Conservation (phyloP, 2,888 invertebrate genomes). For the Dryococelus australis region DNA sequence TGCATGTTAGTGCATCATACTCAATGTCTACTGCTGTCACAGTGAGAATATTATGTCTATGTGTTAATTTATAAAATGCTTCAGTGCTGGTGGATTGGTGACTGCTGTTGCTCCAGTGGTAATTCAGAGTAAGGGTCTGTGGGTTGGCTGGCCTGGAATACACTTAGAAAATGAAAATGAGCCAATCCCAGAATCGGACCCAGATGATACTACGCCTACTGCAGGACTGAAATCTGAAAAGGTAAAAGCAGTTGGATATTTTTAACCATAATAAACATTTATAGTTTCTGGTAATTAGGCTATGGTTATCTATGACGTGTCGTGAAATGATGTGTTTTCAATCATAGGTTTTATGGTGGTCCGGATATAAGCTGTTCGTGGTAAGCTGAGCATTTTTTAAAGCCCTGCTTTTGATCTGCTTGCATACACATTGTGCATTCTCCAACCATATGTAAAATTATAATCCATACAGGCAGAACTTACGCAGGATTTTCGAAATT, state of each 20-base stretch:
- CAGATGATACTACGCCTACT: conserved; percentile 84
- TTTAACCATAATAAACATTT: neutral
- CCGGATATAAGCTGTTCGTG: too few species aligned
- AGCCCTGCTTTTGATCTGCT: too few species aligned
- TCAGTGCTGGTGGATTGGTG: conserved; percentile 87
- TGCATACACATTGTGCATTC: too few species aligned
- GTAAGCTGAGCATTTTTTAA: too few species aligned
- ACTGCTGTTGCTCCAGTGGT: conserved; percentile 92
- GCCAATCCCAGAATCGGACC: conserved; percentile 86
- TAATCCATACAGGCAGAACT: too few species aligned
- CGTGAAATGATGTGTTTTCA: neutral
- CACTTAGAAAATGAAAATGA: conserved; percentile 79
- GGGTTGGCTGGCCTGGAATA: conserved; percentile 93
- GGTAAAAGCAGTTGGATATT: conserved; percentile 59
- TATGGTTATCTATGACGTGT: neutral
- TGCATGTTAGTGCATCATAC: too few species aligned
- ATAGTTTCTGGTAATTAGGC: too few species aligned
- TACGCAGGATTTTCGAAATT: too few species aligned
- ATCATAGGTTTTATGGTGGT: too few species aligned
- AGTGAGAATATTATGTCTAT: too few species aligned
- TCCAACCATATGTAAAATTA: too few species aligned
- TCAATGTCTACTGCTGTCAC: too few species aligned
- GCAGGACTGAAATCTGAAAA: conserved; percentile 84
- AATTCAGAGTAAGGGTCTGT: conserved; percentile 81
- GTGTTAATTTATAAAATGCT: neutral